Evolutionary conservation across 2,113 vertebrate genomes (phyloP).

Genomic region (Spheniscus mendiculus): DNA sequence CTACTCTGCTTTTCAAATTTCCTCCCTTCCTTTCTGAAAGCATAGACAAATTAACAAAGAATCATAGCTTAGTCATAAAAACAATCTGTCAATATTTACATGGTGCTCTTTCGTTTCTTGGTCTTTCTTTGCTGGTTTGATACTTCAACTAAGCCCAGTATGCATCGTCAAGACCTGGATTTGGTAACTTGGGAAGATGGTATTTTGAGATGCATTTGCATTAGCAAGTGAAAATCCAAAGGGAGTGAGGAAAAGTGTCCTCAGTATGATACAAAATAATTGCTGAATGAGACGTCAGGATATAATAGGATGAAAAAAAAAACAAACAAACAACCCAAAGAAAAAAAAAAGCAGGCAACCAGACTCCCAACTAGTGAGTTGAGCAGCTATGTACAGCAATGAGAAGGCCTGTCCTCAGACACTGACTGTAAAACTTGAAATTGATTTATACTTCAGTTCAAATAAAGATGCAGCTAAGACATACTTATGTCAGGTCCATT

Average conservation of each 20-base stretch:
- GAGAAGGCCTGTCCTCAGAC: neutral
- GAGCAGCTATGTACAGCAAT: neutral
- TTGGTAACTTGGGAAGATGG: neutral
- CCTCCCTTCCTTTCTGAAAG: slow-evolving; percentile 20
- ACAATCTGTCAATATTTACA: slow-evolving; percentile 26
- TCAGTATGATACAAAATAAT: neutral
- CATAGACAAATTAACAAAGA: slow-evolving; percentile 15
- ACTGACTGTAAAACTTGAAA: neutral
- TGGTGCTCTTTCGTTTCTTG: neutral
- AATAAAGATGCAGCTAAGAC: neutral
- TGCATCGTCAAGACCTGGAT: neutral
- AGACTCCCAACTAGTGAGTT: neutral
- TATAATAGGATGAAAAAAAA: neutral
- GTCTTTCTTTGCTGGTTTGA: neutral
- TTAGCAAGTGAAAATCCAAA: neutral
- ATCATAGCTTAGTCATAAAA: slow-evolving; percentile 30
- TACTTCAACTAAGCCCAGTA: neutral
- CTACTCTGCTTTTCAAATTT: slow-evolving; percentile 9
- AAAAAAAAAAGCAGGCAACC: neutral
- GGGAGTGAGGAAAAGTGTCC: neutral
- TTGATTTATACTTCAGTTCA: neutral
- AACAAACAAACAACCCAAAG: accelerated
- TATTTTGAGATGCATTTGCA: neutral
- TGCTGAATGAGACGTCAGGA: neutral
- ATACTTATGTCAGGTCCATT: neutral